Base-by-base conservation (phyloP, 1,140 invertebrate genomes). In the Cherax quadricarinatus region DNA sequence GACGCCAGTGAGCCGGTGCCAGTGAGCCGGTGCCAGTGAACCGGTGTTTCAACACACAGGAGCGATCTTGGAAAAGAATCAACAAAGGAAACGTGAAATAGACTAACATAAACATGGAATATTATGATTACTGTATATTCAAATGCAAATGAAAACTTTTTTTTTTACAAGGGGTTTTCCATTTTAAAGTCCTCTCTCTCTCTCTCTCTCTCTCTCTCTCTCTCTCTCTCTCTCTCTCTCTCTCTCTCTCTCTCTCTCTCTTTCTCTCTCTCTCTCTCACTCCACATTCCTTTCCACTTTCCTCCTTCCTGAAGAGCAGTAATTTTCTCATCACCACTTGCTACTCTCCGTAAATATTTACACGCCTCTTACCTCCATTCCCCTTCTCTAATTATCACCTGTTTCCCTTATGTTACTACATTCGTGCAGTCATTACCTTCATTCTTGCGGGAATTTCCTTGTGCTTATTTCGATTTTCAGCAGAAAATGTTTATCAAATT, bases 181-280 rank as follows among this genome's bases (percentile, higher is more conserved):
- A 48, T 57, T 66, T 10, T 48, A 12, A 48, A 12, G 66, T 9
- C 16, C 66, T 86, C 62, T 48, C 62, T 30, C n/a, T n/a, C 41
- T 62, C 83, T 57, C 21, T 6, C 53, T 41, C 57, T 66, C 53
- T 30, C 24, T 30, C 21, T 49, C 60, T 30, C 24, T 66, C 30
- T 49, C 24, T 60, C 24, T 24, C 53, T 66, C 53, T n/a, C 62
- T 48, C n/a, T 48, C 41, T 62, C 24, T 48, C 41, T 62, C 83
- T 41, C 53, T 85, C 53, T 70, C 18, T 85, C 62, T 73, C 48
- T 57, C 73, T 53, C 18, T 78, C 73, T 79, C 53, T 79, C 49
- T 78, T 30, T 57, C 62, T 78, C 51, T 88, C 86, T 88, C 48
- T 79, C 51, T 79, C 16, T 48, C 73, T 79, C 48, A 57, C 73